Evolutionary conservation across 1,140 invertebrate genomes (phyloP).

Genomic region (Drosophila sulfurigaster): DNA sequence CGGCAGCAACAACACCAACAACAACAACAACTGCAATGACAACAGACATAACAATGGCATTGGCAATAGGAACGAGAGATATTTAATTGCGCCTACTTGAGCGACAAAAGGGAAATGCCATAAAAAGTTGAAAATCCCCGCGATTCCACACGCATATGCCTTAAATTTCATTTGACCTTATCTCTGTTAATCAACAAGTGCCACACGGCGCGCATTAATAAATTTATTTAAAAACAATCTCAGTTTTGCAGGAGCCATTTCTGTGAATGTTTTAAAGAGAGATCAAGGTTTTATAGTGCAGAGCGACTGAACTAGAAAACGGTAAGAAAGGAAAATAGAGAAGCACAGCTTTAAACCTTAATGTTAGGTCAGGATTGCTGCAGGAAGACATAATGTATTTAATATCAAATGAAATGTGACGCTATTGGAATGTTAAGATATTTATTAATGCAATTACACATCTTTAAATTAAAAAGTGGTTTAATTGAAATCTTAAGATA

Average conservation of each 20-base stretch:
- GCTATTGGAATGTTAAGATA: too few relatives aligned
- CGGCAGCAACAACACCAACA: constrained; percentile 60
- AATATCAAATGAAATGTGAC: too few relatives aligned
- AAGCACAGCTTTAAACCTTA: too few relatives aligned
- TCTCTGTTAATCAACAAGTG: constrained; percentile 31
- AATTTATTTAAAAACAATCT: constrained; percentile 3
- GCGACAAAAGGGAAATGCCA: constrained; percentile 33
- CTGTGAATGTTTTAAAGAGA: neutral
- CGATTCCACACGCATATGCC: neutral
- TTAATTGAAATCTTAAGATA: too few relatives aligned
- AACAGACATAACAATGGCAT: constrained; percentile 36
- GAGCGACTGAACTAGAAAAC: too few relatives aligned
- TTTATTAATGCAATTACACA: too few relatives aligned
- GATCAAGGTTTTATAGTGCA: neutral
- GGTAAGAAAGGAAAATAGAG: too few relatives aligned
- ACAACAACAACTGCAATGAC: neutral
- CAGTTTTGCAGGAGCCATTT: neutral
- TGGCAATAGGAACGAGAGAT: constrained; percentile 34
- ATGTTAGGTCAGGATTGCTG: too few relatives aligned
- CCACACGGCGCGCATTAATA: neutral
- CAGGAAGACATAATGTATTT: too few relatives aligned
- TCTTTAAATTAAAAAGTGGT: too few relatives aligned
- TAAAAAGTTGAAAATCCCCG: constrained; percentile 26
- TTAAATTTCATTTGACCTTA: constrained; percentile 23
- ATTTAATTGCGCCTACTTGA: constrained; percentile 59